Percentiles rank a stretch among this genome's conserved stretches.
Evolutionary conservation across 1,140 invertebrate species (phyloP).

Genomic region (Aphelinus atriplicis): DNA sequence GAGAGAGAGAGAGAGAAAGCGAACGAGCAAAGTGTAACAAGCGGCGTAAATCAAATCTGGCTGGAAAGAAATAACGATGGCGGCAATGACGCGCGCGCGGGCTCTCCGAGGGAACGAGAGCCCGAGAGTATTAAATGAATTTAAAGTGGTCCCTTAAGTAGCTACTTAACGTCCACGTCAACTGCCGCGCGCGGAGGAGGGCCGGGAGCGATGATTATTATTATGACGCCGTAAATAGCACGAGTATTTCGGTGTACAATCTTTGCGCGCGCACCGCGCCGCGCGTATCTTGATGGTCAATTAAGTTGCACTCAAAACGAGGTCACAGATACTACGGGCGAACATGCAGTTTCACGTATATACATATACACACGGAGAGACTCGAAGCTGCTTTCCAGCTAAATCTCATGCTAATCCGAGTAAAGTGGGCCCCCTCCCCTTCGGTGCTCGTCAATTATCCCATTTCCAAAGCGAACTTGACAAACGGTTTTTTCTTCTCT

Average conservation of each 20-base stretch:
- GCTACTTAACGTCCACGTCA: conserved; percentile 24
- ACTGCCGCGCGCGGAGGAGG: not conserved
- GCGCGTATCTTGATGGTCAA: not conserved
- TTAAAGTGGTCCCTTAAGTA: conserved; percentile 36
- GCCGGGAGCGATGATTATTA: not conserved
- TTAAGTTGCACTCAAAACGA: not conserved
- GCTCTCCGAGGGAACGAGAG: no score
- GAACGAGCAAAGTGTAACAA: not conserved
- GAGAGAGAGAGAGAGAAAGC: no score
- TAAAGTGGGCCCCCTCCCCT: no score
- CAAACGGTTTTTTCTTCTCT: no score
- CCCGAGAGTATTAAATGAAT: conserved; percentile 24
- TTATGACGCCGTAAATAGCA: not conserved
- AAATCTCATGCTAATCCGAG: no score
- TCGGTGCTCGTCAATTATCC: no score
- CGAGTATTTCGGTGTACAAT: not conserved
- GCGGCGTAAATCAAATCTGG: conserved; percentile 29
- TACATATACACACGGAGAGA: no score
- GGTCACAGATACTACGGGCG: not conserved
- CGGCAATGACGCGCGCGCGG: not conserved
- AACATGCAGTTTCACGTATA: no score
- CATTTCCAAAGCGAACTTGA: no score
- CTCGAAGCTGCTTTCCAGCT: no score
- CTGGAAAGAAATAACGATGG: conserved; percentile 11
- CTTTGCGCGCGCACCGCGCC: not conserved